These are phyloP conservation scores for Serinus canaria DNA, from an alignment of 2,113 vertebrate genomes.

Conservation along the genomic window DNA sequence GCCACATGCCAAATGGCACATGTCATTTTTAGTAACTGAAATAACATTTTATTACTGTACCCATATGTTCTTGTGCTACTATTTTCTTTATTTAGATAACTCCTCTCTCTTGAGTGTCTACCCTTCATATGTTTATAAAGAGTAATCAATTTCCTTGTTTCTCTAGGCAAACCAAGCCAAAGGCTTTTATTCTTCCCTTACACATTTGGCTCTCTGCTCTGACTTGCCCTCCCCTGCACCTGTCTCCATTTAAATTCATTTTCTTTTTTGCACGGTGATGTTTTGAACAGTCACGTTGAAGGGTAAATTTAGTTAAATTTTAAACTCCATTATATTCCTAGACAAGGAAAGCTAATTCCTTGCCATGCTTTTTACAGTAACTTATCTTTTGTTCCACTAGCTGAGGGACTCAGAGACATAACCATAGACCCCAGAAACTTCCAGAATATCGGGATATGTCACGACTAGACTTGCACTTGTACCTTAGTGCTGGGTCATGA, in stretches of 20 bases:
- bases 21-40: constrained; percentile 8
- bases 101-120: not conserved
- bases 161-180: constrained; percentile 4
- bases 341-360: not conserved
- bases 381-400: not conserved
- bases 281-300: not conserved
- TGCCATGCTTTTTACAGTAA: not conserved
- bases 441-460: not conserved
- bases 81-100: constrained; percentile 31
- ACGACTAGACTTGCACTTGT: not conserved
- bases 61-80: constrained; percentile 21
- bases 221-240: not conserved
- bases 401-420: not conserved
- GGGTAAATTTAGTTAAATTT: not conserved
- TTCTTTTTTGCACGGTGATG: not conserved
- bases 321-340: not conserved
- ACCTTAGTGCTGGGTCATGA: not conserved
- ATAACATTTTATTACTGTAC: constrained; percentile 1
- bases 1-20: not conserved
- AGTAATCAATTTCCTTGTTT: constrained; percentile 27
- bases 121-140: not conserved
- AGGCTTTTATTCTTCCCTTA: constrained; percentile 5
- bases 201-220: not conserved
- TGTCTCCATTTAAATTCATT: not conserved
- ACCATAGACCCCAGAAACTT: not conserved